Base-by-base conservation (phyloP, 2,113 vertebrate species). In the Calonectris borealis region DNA sequence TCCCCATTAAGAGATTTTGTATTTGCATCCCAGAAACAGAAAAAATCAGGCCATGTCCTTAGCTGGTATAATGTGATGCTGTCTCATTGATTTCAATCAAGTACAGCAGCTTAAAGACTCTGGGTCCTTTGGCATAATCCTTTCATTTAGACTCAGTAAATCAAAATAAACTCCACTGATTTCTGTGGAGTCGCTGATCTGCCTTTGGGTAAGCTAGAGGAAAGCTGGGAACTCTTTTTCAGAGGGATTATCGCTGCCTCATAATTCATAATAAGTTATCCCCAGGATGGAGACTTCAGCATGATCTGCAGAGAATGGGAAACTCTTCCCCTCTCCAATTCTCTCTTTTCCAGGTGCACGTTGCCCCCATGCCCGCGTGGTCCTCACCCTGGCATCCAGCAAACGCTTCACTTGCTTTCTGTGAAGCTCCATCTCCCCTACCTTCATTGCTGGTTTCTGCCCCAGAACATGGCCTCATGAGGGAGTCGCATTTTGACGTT, bases 281-380 rank as follows among this genome's bases (percentile, higher is more conserved):
- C 29, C 17, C 58, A 64, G 38, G 25, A 44, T 14, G 18, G 27
- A 76, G 55, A 49, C 51, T 69, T 32, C 10, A 32, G 16, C 10
- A 8, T 22, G n/a, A 71, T 44, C 71, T 31, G 42, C 48, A 55
- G 51, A 58, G 40, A 49, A 10, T 3, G 38, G 13, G 29, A 31
- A 68, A 18, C 22, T 29, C 11, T 42, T 66, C 25, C 49, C 8
- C 8, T 26, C 48, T 20, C 32, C 66, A 26, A 2, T 17, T 73
- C 49, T 46, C 44, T 34, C 34, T 73, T 65, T 42, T 29, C 36
- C 42, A 51, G 26, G n/a, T 10, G 17, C 52, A 29, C 6, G 0
- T 7, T 65, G 31, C 0, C 27, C 54, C 19, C 16, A 2, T 15
- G 32, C 2, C 20, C 11, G 0, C 0, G 0, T 18, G 8, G 38